Conservation (phyloP, 2,888 invertebrate genomes). For the Drosophila mercatorum region DNA sequence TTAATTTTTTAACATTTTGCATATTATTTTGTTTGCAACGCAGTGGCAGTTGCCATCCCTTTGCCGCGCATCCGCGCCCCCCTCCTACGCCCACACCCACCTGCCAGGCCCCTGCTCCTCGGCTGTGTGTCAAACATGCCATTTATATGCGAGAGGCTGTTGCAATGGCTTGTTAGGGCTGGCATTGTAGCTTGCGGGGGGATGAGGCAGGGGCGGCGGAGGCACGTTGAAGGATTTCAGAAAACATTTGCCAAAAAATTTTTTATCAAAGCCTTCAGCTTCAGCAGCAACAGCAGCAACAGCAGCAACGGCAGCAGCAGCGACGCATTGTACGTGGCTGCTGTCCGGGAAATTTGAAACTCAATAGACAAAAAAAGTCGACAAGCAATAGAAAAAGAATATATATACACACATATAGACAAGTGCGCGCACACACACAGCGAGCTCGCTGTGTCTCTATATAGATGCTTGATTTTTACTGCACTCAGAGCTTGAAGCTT, state of each 20-base stretch:
- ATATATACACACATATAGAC: constrained; percentile 40
- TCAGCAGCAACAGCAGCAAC: constrained; percentile 43
- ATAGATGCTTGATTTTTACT: constrained; percentile 78
- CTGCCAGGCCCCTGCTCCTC: constrained; percentile 1
- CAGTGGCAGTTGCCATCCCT: constrained; percentile 41
- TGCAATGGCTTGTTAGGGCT: constrained; percentile 64
- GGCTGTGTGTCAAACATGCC: constrained; percentile 74
- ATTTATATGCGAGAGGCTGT: constrained; percentile 76
- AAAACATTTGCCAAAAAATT: constrained; percentile 77
- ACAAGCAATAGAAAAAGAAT: constrained; percentile 79
- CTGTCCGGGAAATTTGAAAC: constrained; percentile 77
- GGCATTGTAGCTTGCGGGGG: constrained; percentile 3
- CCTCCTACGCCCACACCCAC: background rate
- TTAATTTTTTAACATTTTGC: constrained; percentile 81
- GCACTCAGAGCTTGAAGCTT: constrained; percentile 71
- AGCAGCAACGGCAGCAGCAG: constrained; percentile 32
- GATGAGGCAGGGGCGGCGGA: background rate
- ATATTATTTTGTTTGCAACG: constrained; percentile 80
- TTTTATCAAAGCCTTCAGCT: constrained; percentile 80
- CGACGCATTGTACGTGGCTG: constrained; percentile 62
- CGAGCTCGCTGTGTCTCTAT: constrained; percentile 19
- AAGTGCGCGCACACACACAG: constrained; percentile 5
- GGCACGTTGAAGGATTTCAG: constrained; percentile 67
- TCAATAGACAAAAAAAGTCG: constrained; percentile 74
- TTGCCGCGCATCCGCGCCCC: background rate